Base-by-base conservation (phyloP, 2,113 vertebrate genomes). In the Urocitellus parryii region DNA sequence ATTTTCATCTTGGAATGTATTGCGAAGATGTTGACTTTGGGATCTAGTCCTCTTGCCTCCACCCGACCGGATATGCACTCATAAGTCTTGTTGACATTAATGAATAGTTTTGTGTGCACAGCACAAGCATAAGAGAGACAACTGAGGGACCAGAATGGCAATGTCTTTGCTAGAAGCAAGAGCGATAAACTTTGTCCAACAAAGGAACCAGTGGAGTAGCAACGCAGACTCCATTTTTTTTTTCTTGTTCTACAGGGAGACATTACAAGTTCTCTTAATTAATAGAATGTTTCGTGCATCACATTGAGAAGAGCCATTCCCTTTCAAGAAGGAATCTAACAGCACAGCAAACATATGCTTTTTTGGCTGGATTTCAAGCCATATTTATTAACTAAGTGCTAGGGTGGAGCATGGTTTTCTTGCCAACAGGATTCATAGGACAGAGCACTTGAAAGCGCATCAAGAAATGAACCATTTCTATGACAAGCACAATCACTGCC, bases 381-480 rank as follows among this genome's bases (percentile, higher is more conserved):
- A 14, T 91, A 94, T 97, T 98, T 98, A n/a, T 98, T 97, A 98
- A 83, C 94, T 96, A 97, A 97, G 88, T 94, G 94, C 96, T 95
- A 97, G 82, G 96, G 95, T 32, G 91, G 92, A 98, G 96, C 77
- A 76, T 3, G 84, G 63, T 98, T 97, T 97, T 97, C 82, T 94
- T 96, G 92, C 94, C 96, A 97, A 67, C 83, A 94, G 96, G 91
- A 97, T 93, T 98, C 96, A 95, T 34, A 96, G 2, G 34, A 96
- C 68, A 94, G 3, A 97, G 92, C 74, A 73, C 48, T 98, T 98
- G 76, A 98, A 98, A 98, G 96, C 86, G 96, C 90, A 95, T 89
- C 84, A 73, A 96, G 92, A 63, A 97, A 90, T 73, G 95, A 88
- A 22, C 95, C 88, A 51, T 97, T 96, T 95, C 92, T 91, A 27